A percentile compares a stretch with the other conserved stretches of the same genome.
Evolutionary conservation across 2,888 invertebrate genomes (phyloP).

Genomic region (Pristionchus mayeri): DNA sequence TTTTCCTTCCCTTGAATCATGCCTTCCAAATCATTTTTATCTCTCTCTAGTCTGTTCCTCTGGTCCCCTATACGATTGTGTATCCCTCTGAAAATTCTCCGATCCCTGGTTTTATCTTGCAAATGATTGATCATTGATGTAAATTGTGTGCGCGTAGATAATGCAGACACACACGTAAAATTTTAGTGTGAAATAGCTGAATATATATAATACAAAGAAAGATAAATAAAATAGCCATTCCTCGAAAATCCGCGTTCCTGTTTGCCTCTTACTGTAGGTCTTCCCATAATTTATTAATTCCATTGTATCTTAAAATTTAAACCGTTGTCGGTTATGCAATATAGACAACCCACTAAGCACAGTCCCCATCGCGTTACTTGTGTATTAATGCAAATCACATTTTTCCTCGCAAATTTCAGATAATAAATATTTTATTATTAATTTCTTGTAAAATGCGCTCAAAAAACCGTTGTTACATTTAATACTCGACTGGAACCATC

Average conservation of each 20-base stretch:
- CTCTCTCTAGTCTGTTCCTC: conserved; percentile 23
- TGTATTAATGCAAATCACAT: conserved; percentile 38
- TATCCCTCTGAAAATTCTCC: neutral
- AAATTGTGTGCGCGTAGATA: conserved; percentile 10
- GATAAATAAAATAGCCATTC: conserved; percentile 34
- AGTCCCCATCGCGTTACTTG: conserved; percentile 2
- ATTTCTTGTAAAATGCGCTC: neutral
- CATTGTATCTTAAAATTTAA: neutral
- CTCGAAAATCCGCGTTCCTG: neutral
- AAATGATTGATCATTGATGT: neutral
- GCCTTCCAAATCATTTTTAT: neutral
- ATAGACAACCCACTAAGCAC: neutral
- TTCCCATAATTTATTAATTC: conserved; percentile 11
- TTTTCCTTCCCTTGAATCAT: conserved; percentile 5
- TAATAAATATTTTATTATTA: conserved; percentile 31
- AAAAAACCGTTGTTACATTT: conserved; percentile 25
- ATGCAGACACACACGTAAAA: neutral
- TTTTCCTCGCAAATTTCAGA: neutral
- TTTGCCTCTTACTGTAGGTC: neutral
- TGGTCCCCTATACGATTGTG: neutral
- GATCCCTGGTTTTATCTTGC: conserved; percentile 6
- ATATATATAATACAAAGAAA: conserved; percentile 26
- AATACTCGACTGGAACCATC: neutral
- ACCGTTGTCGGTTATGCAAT: conserved; percentile 14
- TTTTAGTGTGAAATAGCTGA: neutral